Percentiles rank a stretch among this genome's conserved stretches.
Conservation (phyloP, 1,140 invertebrate genomes). For the Papilio polytes region DNA sequence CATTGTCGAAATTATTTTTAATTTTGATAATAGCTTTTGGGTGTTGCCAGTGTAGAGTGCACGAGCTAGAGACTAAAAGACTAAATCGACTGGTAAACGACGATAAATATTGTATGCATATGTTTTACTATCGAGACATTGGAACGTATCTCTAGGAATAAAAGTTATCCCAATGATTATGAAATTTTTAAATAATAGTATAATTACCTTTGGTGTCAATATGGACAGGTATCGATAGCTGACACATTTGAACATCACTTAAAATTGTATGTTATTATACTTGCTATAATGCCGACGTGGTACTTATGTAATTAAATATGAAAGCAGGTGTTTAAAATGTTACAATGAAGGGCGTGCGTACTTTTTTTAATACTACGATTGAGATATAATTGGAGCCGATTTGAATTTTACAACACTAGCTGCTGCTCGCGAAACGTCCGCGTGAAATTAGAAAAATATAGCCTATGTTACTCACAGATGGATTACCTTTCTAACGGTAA, state of each 20-base stretch:
- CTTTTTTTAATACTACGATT: neutral
- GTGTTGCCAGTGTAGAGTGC: too few relatives aligned
- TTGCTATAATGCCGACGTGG: neutral
- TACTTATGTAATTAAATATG: conserved; percentile 8
- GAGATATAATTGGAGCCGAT: neutral
- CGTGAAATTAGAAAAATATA: too few relatives aligned
- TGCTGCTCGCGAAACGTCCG: too few relatives aligned
- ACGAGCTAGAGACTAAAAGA: too few relatives aligned
- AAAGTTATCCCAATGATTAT: neutral
- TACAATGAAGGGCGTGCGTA: neutral
- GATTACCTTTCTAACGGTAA: too few relatives aligned
- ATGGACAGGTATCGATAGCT: neutral
- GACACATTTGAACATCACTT: neutral
- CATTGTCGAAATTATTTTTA: too few relatives aligned
- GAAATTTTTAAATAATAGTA: neutral
- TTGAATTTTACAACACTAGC: too few relatives aligned
- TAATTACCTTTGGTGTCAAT: neutral
- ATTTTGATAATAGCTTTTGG: too few relatives aligned
- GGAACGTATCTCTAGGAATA: neutral
- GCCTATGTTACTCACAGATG: too few relatives aligned
- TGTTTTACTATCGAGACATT: neutral
- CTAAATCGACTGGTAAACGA: too few relatives aligned
- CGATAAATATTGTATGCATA: neutral
- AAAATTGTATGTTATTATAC: neutral
- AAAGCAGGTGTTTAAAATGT: conserved; percentile 1